Evolutionary conservation across 2,888 invertebrate species (phyloP).

Genomic region (Diploptera punctata): DNA sequence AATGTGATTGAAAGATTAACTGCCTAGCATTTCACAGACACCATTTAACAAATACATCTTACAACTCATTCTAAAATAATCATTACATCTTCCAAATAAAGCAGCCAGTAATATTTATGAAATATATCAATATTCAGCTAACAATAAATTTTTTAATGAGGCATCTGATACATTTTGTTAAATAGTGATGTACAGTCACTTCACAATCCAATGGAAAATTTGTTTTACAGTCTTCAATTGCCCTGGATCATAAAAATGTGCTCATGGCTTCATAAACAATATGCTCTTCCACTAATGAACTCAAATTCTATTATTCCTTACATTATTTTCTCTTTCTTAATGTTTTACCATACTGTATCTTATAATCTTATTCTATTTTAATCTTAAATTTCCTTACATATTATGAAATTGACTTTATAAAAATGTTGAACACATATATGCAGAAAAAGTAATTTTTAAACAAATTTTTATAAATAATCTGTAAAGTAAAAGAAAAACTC

Average conservation of each 20-base stretch:
- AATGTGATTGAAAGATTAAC: not conserved
- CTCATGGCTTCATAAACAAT: not conserved
- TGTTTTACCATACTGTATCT: not conserved
- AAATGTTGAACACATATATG: not conserved
- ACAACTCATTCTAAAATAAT: no score
- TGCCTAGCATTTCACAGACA: not conserved
- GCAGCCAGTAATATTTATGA: no score
- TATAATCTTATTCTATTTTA: not conserved
- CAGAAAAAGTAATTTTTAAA: constrained; percentile 1
- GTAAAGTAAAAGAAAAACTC: no score
- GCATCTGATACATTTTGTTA: not conserved
- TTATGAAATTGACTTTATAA: constrained; percentile 4
- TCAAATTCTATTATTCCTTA: not conserved
- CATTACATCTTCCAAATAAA: no score
- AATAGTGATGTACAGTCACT: constrained; percentile 1
- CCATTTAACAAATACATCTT: constrained; percentile 14
- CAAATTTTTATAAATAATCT: no score
- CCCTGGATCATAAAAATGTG: constrained; percentile 2
- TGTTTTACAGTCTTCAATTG: constrained; percentile 13
- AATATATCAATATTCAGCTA: no score
- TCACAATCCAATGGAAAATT: not conserved
- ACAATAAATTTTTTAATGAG: no score
- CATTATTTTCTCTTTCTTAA: not conserved
- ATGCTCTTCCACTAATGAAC: not conserved
- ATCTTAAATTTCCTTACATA: not conserved